Evolutionary conservation across 2,113 vertebrate species (phyloP), one percentile per base, ranked within the genome.

Genomic region (Riparia riparia): DNA sequence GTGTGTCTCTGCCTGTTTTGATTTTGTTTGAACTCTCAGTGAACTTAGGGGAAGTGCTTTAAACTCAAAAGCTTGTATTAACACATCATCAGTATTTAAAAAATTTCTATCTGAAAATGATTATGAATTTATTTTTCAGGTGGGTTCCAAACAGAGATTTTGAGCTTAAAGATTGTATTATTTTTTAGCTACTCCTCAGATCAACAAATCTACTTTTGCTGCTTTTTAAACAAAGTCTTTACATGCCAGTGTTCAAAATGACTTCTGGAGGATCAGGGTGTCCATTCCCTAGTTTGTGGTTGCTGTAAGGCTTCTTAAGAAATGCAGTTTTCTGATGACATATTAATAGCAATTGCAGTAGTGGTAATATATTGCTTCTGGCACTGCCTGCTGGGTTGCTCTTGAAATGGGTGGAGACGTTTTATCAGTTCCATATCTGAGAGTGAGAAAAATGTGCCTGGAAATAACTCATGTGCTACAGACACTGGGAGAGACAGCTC

Each of bases 21-120:
- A 83, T 91, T 97, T 82, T 94, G 91, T 95, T 89, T 96, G 95
- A 94, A 96, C 96, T 96, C 84, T 96, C 64, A 56, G 76, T 10
- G 94, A 97, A 97, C 90, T 95, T 86, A 87, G 94, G 70, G 84
- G 68, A 72, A 72, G 65, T 84, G 78, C 93, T 96, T 95, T 93
- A 70, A 84, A 86, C 77, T 70, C 69, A 58, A 32, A 90, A 90
- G 47, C 53, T 88, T 89, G 9, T 70, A 68, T 80, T 92, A 63
- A 58, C 83, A 45, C 31, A 61, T 77, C 65, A 49, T 37, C 58
- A 64, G 22, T 92, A 89, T 76, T 94, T 91, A 37, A 9, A 54
- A 95, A 86, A 56, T 19, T 73, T 82, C 9, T 80, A 81, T 69
- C 70, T 90, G 82, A 70, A 94, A 81, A 78, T 54, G 0, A 49